phyloP scores from a whole-genome alignment of 2,888 invertebrate genomes.

The Pammene aurita region DNA sequence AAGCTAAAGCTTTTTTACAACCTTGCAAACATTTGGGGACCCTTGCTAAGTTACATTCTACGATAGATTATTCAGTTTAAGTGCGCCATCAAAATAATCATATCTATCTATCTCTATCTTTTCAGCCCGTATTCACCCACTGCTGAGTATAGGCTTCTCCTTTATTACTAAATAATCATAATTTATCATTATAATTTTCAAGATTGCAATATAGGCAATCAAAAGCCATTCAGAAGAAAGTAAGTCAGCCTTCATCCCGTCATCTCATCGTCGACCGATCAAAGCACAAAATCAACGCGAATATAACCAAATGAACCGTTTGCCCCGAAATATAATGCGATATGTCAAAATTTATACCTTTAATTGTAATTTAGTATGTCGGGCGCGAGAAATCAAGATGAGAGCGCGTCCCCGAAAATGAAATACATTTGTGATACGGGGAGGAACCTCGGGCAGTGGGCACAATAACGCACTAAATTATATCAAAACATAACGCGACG shows the following conservation, averaged over 20 bases:
- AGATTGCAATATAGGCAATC: background rate
- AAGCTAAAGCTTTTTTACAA: too few relatives aligned
- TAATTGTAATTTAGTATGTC: conserved; percentile 75
- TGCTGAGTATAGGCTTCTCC: too few relatives aligned
- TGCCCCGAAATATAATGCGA: conserved; percentile 53
- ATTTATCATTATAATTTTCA: background rate
- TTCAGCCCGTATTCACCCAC: too few relatives aligned
- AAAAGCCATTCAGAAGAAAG: conserved; percentile 1
- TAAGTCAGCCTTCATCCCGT: background rate
- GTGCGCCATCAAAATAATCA: background rate
- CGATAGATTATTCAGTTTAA: background rate
- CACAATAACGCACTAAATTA: conserved; percentile 79
- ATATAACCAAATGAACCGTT: conserved; percentile 46
- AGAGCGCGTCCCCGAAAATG: conserved; percentile 63
- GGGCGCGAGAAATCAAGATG: conserved; percentile 65
- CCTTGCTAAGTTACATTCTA: background rate
- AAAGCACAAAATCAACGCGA: conserved; percentile 46
- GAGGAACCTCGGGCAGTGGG: conserved; percentile 51
- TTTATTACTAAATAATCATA: background rate
- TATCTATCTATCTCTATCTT: too few relatives aligned
- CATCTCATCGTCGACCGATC: conserved; percentile 30
- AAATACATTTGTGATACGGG: conserved; percentile 62
- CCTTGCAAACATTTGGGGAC: background rate
- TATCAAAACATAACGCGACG: conserved; percentile 72
- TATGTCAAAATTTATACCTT: conserved; percentile 58